Base-by-base conservation (phyloP, 2,888 invertebrate genomes). In the Monopis laevigella region DNA sequence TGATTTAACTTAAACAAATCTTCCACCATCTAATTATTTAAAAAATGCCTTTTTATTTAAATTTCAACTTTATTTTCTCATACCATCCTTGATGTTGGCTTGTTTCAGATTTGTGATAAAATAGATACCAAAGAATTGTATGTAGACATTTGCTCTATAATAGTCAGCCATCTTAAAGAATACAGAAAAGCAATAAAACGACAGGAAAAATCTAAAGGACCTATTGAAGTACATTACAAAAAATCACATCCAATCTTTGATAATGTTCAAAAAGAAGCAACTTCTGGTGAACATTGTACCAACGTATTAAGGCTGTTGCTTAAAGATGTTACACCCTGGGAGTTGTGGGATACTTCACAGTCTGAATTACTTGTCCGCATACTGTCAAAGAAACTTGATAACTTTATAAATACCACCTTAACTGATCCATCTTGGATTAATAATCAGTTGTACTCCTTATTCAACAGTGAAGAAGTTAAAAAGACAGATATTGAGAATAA, bases 291-390 rank as follows among this genome's bases (percentile, higher is more conserved):
- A 38, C 84, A 86, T 49, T 86, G 84, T 45, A 68, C 85, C 2
- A 80, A 84, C 50, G 75, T 85, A 44, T 58, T 86, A 16, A 75
- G 86, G n/a, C 69, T 82, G 7, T 59, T 87, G 8, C 58, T 88
- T 8, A 82, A 84, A 50, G 87, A 88, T 52, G 77, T 88, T 19
- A 67, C 88, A 1, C 86, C 86, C 1, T 87, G 86, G 84, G 88
- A 88, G 53, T 54, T 88, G 2, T 85, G 85, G 74, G 87, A 86
- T 48, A 88, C 88, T 0, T 78, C 87, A 8, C 86, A 87, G 35
- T 86, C 86, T 1, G 85, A 85, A 57, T 59, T 86, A 19, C 59
- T 88, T 2, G 73, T 86, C 3, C 78, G 87, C 27, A 83, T 88
- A 45, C 50, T 88, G 38, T 78, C 87, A 0, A 85, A 84, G 53